A percentile compares a stretch with the other conserved stretches of the same genome.
Evolutionary conservation across 2,888 invertebrate genomes (phyloP).

Genomic region (Dryococelus australis): DNA sequence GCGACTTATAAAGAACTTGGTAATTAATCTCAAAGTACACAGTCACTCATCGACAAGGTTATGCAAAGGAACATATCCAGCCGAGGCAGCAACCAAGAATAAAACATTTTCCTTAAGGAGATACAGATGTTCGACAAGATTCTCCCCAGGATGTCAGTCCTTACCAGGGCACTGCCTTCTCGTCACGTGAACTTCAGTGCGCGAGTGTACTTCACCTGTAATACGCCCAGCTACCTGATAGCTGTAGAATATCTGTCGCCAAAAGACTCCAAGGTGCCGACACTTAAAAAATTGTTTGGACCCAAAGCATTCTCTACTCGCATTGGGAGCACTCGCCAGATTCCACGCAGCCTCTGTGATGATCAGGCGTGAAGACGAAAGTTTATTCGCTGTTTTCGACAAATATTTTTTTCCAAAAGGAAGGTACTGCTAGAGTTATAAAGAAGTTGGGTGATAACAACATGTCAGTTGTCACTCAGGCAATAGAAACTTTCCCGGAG

Average conservation of each 20-base stretch:
- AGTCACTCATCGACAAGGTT: background rate
- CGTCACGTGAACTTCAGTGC: background rate
- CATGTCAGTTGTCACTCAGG: background rate
- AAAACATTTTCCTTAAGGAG: background rate
- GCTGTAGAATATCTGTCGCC: background rate
- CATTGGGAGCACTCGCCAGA: background rate
- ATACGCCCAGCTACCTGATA: background rate
- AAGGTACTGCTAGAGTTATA: background rate
- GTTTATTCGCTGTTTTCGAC: background rate
- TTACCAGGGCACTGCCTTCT: background rate
- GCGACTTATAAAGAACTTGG: background rate
- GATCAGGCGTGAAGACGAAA: background rate
- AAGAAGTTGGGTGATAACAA: background rate
- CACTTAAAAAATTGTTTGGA: background rate
- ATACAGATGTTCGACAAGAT: constrained; percentile 9
- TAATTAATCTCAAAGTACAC: background rate
- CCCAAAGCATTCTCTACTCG: background rate
- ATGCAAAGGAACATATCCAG: background rate
- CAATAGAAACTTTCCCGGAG: background rate
- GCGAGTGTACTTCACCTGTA: background rate
- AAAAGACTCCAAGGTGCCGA: background rate
- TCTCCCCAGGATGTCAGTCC: background rate
- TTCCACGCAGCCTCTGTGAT: constrained; percentile 8
- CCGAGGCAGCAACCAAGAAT: background rate
- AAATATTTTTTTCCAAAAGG: background rate